Evolutionary conservation across 2,888 invertebrate genomes (phyloP), one percentile per base, ranked within the genome.

Genomic region (Tinea trinotella): DNA sequence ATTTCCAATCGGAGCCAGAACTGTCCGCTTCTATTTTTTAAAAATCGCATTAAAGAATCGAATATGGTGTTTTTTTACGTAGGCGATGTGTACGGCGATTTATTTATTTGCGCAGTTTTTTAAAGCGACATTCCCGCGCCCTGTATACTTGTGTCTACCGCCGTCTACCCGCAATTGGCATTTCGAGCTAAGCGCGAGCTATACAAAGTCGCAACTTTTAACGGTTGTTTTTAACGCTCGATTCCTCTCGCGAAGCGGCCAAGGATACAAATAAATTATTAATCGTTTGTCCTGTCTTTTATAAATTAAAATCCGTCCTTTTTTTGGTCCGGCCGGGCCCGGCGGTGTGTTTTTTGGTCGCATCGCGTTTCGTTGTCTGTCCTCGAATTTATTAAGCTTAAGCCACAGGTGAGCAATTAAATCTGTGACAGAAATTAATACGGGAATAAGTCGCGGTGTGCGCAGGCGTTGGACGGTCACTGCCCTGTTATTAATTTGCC

Each of bases 271-370:
- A 85, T 85, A 85, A 85, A 85, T 85, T 85, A 85, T 85, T 84
- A 85, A 85, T 85, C 85, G 85, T 85, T 85, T 85, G 85, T 85
- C 84, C 85, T 85, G 85, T 85, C 85, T 80, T 81, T 83, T 85
- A 83, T 84, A 85, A 85, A 85, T 85, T 85, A 85, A 85, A 84
- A 84, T 81, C 73, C 68, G 67, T 75, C 68, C 73, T 81, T 84
- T 83, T 83, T 81, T 75, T 66, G 76, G 20, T 64, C 66, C 69
- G 63, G 66, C 74, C 71, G 70, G 74, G 64, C 70, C 66, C 61
- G 70, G 59, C 62, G 63, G 67, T 63, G 63, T 69, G 71, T 77
- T 83, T 83, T 84, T 85, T 83, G 71, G 76, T 76, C 67, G 74
- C 71, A 63, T 71, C 70, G 70, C 70, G 70, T 76, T 77, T 75